Conservation (phyloP, 23 tunicate species). For the Styela plicata region DNA sequence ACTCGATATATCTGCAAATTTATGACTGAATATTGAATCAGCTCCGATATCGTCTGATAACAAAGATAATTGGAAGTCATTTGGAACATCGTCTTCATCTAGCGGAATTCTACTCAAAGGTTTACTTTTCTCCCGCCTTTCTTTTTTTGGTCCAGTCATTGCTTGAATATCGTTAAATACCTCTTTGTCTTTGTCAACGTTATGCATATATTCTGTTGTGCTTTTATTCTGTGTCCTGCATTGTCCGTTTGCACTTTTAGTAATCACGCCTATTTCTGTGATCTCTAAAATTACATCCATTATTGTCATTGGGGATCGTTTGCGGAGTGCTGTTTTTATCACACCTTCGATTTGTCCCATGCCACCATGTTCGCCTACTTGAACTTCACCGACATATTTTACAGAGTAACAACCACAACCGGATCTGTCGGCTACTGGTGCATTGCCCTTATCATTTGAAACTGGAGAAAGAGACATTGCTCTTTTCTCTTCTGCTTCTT, state of each 20-base stretch:
- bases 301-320: slow-evolving; percentile 29
- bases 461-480: slow-evolving; percentile 25
- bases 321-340: slow-evolving; percentile 43
- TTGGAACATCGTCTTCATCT: background rate
- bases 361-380: slow-evolving; percentile 64
- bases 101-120: background rate
- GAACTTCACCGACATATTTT: slow-evolving; percentile 65
- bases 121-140: background rate
- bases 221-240: background rate
- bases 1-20: slow-evolving; percentile 87
- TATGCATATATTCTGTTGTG: background rate
- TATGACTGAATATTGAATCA: slow-evolving; percentile 52
- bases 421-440: slow-evolving; percentile 61
- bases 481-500: slow-evolving; percentile 34
- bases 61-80: background rate
- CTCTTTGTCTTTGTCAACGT: background rate
- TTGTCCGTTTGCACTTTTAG: background rate
- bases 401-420: slow-evolving; percentile 46
- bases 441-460: slow-evolving; percentile 37
- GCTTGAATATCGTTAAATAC: background rate
- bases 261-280: slow-evolving; percentile 67
- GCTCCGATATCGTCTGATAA: background rate
- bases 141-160: background rate
- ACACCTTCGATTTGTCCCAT: slow-evolving; percentile 66
- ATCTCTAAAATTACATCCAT: slow-evolving; percentile 51